Percentiles rank a stretch among this genome's conserved stretches.
phyloP scores from a whole-genome alignment of 2,888 invertebrate species.

The Drosophila eohydei region DNA sequence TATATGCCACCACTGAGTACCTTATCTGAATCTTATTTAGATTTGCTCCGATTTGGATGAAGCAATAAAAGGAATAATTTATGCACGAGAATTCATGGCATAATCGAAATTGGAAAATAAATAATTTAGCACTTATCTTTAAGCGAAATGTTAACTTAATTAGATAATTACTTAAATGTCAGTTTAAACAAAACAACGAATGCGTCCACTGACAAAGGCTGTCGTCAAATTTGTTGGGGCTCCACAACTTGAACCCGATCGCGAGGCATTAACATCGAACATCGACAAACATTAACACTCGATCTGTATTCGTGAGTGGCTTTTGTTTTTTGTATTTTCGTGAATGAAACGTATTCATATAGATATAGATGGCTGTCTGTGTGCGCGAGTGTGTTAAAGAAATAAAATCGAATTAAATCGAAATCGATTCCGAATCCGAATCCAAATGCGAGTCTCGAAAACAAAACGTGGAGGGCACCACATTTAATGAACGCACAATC shows the following conservation, averaged over 20 bases:
- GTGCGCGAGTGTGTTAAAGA: conserved; percentile 22
- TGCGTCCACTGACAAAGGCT: conserved; percentile 47
- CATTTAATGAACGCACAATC: conserved; percentile 73
- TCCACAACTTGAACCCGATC: conserved; percentile 29
- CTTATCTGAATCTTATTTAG: neutral
- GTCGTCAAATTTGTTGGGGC: conserved; percentile 50
- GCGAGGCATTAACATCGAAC: conserved; percentile 42
- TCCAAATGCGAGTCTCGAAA: conserved; percentile 45
- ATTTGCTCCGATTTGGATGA: neutral
- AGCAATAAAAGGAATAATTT: conserved; percentile 13
- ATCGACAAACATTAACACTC: conserved; percentile 17
- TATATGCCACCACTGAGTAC: neutral
- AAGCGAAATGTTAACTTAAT: conserved; percentile 82
- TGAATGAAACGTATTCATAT: conserved; percentile 55
- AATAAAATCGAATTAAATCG: conserved; percentile 26
- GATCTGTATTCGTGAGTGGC: conserved; percentile 17
- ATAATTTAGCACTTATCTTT: conserved; percentile 77
- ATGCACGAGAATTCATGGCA: conserved; percentile 4
- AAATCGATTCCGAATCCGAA: conserved; percentile 27
- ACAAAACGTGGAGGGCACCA: conserved; percentile 64
- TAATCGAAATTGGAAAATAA: conserved; percentile 58
- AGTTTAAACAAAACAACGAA: conserved; percentile 71
- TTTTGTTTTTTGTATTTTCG: conserved; percentile 25
- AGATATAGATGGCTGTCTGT: conserved; percentile 3
- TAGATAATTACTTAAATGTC: conserved; percentile 79